A percentile compares a stretch with the other conserved stretches of the same genome.
Evolutionary conservation across 2,888 invertebrate genomes (phyloP).

Genomic region (Nymphalis c-album): DNA sequence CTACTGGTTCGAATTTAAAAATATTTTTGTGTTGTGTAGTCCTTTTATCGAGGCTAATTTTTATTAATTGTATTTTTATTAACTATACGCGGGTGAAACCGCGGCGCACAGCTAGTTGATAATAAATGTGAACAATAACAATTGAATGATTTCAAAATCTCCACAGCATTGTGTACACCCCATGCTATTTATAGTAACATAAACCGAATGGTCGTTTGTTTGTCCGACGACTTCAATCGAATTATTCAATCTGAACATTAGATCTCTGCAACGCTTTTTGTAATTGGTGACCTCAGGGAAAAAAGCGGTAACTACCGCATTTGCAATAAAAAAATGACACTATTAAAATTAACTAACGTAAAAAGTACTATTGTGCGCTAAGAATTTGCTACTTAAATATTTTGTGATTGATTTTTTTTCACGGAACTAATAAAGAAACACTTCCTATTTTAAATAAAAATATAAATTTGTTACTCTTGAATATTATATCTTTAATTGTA

Average conservation of each 20-base stretch:
- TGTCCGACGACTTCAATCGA: conserved; percentile 32
- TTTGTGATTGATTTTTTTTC: conserved; percentile 7
- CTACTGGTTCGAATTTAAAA: no score
- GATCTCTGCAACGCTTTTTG: conserved; percentile 30
- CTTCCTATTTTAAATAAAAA: conserved; percentile 1
- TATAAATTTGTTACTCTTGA: no score
- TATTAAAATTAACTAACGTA: conserved; percentile 7
- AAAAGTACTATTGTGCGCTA: conserved; percentile 13
- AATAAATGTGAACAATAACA: conserved; percentile 7
- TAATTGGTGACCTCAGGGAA: conserved; percentile 30
- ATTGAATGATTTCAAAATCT: conserved; percentile 12
- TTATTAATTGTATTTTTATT: no score
- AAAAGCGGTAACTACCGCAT: conserved; percentile 20
- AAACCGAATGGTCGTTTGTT: conserved; percentile 30
- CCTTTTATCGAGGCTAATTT: no score
- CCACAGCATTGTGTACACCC: conserved; percentile 14
- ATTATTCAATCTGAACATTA: conserved; percentile 34
- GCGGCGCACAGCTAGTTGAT: no score
- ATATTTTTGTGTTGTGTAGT: no score
- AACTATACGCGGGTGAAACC: no score
- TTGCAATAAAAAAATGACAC: conserved; percentile 8
- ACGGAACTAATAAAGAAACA: conserved; percentile 1
- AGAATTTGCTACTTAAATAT: neutral
- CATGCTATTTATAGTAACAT: conserved; percentile 23
- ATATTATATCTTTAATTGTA: no score